These are phyloP conservation scores for Rhinichthys osculus DNA, from an alignment of 2,797 vertebrate genomes.

Conservation along the genomic window DNA sequence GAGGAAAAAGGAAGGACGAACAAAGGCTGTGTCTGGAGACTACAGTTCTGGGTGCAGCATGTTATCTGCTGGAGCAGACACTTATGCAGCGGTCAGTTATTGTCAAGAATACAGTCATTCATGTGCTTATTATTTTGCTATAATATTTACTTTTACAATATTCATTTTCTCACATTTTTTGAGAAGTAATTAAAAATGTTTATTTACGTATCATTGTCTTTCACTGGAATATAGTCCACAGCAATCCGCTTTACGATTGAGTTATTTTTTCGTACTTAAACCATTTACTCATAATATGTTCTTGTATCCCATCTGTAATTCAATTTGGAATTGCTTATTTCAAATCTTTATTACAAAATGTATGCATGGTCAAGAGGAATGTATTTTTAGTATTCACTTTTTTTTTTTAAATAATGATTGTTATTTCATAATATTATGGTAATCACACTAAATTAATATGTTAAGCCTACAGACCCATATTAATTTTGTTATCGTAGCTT, in stretches of 20 bases:
- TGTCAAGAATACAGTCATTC: background rate
- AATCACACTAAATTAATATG: background rate
- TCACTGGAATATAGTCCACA: background rate
- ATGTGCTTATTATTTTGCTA: background rate
- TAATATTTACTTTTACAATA: background rate
- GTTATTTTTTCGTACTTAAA: background rate
- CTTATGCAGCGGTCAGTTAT: slow-evolving; percentile 39
- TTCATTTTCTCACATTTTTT: background rate
- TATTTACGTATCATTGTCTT: background rate
- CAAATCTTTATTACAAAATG: background rate
- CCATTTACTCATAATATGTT: background rate
- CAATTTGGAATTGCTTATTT: background rate
- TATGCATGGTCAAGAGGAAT: background rate
- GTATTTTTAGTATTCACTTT: background rate
- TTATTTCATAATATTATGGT: background rate
- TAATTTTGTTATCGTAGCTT: background rate
- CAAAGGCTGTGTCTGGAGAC: slow-evolving; percentile 13
- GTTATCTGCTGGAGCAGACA: background rate
- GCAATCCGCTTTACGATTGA: background rate
- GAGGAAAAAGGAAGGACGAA: background rate
- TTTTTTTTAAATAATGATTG: background rate
- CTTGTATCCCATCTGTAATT: background rate
- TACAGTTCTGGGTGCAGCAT: slow-evolving; percentile 34
- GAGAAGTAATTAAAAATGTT: background rate
- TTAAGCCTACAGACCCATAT: background rate